Conservation (phyloP, 1,140 invertebrate genomes). For the Caenorhabditis briggsae region DNA sequence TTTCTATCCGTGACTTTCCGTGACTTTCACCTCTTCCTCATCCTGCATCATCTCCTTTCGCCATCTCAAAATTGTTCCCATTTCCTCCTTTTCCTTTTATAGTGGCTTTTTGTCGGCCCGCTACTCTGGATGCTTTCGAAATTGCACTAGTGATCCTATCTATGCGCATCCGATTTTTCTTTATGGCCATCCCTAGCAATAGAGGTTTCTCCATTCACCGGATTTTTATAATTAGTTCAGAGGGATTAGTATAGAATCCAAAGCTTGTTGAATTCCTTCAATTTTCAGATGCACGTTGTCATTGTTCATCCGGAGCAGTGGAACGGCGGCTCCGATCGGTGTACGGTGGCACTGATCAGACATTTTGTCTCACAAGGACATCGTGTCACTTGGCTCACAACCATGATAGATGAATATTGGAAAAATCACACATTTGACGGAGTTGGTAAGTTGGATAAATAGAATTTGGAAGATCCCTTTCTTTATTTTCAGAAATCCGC, state of each 20-base stretch:
- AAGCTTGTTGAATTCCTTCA: neutral
- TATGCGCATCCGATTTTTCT: conserved; percentile 4
- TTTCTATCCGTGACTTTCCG: conserved; percentile 47
- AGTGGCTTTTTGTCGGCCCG: conserved; percentile 27
- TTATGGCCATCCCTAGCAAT: neutral
- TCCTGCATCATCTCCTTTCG: conserved; percentile 42
- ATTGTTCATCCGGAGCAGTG: conserved; percentile 78
- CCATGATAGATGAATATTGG: conserved; percentile 78
- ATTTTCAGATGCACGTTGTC: conserved; percentile 75
- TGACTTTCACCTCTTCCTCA: conserved; percentile 48
- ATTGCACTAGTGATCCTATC: conserved; percentile 40
- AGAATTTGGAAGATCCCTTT: neutral
- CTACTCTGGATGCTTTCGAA: neutral
- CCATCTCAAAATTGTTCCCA: conserved; percentile 54
- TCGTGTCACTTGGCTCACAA: conserved; percentile 75
- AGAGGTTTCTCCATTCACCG: conserved; percentile 5
- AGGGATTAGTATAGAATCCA: neutral
- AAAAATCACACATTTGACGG: conserved; percentile 72
- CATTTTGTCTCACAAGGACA: conserved; percentile 71
- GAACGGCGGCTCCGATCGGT: conserved; percentile 77
- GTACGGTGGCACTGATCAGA: conserved; percentile 74
- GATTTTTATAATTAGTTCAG: neutral
- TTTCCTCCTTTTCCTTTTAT: conserved; percentile 57
- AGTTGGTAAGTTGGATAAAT: conserved; percentile 69
- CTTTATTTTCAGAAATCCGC: conserved; percentile 69